Conservation (phyloP, 2,113 vertebrate species). For the Panthera leo region DNA sequence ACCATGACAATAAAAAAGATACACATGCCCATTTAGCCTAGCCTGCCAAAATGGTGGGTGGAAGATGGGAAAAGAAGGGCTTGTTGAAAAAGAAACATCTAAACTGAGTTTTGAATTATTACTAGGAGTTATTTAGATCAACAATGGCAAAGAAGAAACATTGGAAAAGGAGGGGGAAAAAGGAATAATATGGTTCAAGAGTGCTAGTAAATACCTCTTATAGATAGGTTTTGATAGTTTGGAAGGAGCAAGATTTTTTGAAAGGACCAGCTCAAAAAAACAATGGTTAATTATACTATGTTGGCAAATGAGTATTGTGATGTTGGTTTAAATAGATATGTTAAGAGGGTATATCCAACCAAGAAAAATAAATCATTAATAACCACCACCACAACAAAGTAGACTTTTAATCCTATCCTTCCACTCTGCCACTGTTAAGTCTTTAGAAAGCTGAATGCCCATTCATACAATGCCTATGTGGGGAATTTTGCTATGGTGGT, state of each 20-base stretch:
- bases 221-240: background rate
- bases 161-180: accelerated
- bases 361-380: background rate
- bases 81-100: background rate
- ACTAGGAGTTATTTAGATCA: background rate
- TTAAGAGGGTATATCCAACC: background rate
- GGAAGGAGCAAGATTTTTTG: background rate
- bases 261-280: background rate
- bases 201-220: background rate
- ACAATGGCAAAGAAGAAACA: background rate
- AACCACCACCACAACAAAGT: background rate
- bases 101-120: background rate
- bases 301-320: background rate
- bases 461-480: background rate
- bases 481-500: background rate
- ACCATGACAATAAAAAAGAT: background rate
- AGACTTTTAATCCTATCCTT: background rate
- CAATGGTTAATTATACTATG: background rate
- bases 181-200: background rate
- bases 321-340: background rate
- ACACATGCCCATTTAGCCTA: background rate
- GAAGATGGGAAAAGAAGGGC: background rate
- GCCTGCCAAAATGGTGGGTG: background rate
- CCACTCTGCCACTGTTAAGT: background rate
- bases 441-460: background rate